A percentile compares a stretch with the other conserved stretches of the same genome.
phyloP scores from a whole-genome alignment of 1,140 invertebrate genomes.

The Vanessa tameamea region DNA sequence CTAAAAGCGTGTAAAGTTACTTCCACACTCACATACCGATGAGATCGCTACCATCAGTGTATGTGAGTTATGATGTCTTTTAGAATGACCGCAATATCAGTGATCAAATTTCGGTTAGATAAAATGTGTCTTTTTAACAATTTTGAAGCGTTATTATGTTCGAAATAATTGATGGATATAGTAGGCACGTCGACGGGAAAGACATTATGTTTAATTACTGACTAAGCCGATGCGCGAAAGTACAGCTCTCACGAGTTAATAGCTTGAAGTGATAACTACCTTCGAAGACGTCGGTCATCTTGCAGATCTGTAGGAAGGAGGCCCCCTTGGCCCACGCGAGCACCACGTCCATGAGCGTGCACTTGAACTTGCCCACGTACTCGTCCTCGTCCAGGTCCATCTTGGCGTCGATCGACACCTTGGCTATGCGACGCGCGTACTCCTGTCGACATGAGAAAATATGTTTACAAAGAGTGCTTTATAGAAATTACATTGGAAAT shows the following conservation, averaged over 20 bases:
- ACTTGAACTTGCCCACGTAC: conserved; percentile 97
- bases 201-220: too few species aligned
- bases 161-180: too few species aligned
- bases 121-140: too few species aligned
- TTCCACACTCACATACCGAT: too few species aligned
- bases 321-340: conserved; percentile 97
- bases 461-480: neutral
- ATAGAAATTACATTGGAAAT: too few species aligned
- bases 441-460: conserved; percentile 82
- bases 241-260: neutral
- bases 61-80: too few species aligned
- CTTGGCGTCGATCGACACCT: conserved; percentile 95
- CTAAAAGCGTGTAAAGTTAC: too few species aligned
- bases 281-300: conserved; percentile 99
- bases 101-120: too few species aligned
- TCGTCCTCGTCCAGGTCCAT: conserved; percentile 93
- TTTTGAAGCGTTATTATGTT: too few species aligned
- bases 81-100: too few species aligned
- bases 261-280: conserved; percentile 80
- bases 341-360: conserved; percentile 98
- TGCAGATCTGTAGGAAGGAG: conserved; percentile 95
- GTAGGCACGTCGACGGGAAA: too few species aligned
- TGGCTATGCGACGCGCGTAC: conserved; percentile 93
- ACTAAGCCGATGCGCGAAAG: neutral
- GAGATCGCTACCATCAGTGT: too few species aligned